Evolutionary conservation across 2,113 vertebrate genomes (phyloP).

Genomic region (Ptyas mucosa): DNA sequence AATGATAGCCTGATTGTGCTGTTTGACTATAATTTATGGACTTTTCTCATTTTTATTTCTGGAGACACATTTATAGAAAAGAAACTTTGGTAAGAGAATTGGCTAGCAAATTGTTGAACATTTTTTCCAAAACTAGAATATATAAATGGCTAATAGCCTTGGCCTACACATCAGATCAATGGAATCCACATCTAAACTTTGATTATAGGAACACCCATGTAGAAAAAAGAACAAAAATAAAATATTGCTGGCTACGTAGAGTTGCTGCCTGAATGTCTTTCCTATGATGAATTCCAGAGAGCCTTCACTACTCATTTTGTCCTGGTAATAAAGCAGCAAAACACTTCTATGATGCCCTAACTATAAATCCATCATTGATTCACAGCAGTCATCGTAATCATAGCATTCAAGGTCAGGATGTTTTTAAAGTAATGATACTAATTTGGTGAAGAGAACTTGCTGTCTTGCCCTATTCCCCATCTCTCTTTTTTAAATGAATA

Average conservation of each 20-base stretch:
- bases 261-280: background rate
- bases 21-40: background rate
- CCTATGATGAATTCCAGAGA: background rate
- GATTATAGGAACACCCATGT: constrained; percentile 14
- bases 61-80: background rate
- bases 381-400: background rate
- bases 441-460: background rate
- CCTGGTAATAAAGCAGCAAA: background rate
- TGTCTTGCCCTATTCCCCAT: background rate
- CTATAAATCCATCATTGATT: background rate
- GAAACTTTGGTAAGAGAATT: constrained; percentile 7
- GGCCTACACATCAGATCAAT: background rate
- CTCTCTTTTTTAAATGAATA: background rate
- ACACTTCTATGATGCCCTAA: background rate
- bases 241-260: background rate
- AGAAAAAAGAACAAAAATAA: background rate
- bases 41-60: constrained; percentile 5
- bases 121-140: background rate
- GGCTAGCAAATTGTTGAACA: background rate
- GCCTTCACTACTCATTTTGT: background rate
- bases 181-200: background rate
- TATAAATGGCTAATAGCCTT: background rate
- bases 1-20: background rate
- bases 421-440: background rate
- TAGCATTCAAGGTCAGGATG: background rate